Evolutionary conservation across 35 echinoderm and acorn worm genomes (phyloP), one percentile per base, ranked within the genome.

Genomic region (Anneissia japonica): DNA sequence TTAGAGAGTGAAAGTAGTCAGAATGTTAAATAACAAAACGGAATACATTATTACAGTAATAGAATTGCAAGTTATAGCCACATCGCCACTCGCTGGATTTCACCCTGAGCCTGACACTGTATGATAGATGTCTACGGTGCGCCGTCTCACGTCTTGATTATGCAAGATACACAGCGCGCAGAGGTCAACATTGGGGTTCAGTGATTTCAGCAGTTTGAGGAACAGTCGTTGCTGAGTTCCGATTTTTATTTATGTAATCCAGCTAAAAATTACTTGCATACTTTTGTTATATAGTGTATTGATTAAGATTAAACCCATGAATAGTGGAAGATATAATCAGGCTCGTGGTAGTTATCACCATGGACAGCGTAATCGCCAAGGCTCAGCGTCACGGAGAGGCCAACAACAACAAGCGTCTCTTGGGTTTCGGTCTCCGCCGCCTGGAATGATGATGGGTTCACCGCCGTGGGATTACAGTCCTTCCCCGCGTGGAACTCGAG

Each of bases 181-280:
- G n/a, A n/a, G n/a, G n/a, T n/a, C n/a, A n/a, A n/a, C 82, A 31
- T 56, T 72, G 46, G 40, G 82, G 32, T 72, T 72, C 32, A 84
- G 38, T n/a, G n/a, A n/a, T n/a, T n/a, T n/a, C n/a, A n/a, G n/a
- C n/a, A n/a, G n/a, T n/a, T n/a, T n/a, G n/a, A n/a, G 34, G 80
- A 38, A 28, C 28, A 72, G 31, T 30, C 31, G 34, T n/a, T n/a
- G n/a, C n/a, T n/a, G n/a, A n/a, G n/a, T n/a, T n/a, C n/a, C n/a
- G n/a, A n/a, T n/a, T n/a, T n/a, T n/a, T n/a, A n/a, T n/a, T n/a
- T n/a, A n/a, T n/a, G n/a, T n/a, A n/a, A n/a, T n/a, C n/a, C n/a
- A n/a, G n/a, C n/a, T n/a, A n/a, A n/a, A 26, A 64, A 64, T 64
- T 23, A 64, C 51, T 9, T 64, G 51, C 26, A 64, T 3, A 64